Evolutionary conservation across 1,140 invertebrate species (phyloP), one percentile per base, ranked within the genome.

Genomic region (Drosophila cardini): DNA sequence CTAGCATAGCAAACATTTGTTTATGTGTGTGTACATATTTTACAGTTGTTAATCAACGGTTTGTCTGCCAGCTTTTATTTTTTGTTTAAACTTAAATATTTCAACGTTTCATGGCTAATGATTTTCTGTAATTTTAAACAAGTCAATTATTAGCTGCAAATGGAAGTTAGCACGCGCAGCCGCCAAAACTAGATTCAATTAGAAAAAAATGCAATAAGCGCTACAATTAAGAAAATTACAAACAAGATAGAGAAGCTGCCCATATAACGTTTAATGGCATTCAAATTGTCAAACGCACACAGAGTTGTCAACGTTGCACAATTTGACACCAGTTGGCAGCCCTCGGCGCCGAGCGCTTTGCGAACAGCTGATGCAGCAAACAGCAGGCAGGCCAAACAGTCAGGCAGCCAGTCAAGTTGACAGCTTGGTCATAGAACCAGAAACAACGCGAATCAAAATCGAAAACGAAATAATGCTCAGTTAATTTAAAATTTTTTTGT

Each of bases 61-160:
- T 52, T 68, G 46, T 45, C 53, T 64, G 21, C 48, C 48, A 43
- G 30, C 34, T 64, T 18, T 36, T 21, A 43, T 16, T 16, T 64
- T 18, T 34, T 26, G 32, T 60, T 38, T 5, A n/a, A 50, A 32
- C 8, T 58, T 36, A 48, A 57, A 42, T 52, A 55, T 57, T 57
- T 73, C 38, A 56, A 53, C 75, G 70, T 68, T 89, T 89, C 85
- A 89, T 82, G 84, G 60, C 71, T 78, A 34, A 34, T 89, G 85
- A 58, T 72, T 78, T 60, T 82, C 45, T 68, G 84, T 52, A 77
- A 89, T 87, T 86, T 89, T 83, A 87, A 87, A 81, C 72, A 82
- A 89, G 84, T 83, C 86, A 89, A 87, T 86, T 86, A 86, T 70
- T 52, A 69, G 26, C 70, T 57, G 57, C 68, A 86, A 76, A 86